Conservation (phyloP, 2,888 invertebrate genomes). For the Apamea monoglypha region DNA sequence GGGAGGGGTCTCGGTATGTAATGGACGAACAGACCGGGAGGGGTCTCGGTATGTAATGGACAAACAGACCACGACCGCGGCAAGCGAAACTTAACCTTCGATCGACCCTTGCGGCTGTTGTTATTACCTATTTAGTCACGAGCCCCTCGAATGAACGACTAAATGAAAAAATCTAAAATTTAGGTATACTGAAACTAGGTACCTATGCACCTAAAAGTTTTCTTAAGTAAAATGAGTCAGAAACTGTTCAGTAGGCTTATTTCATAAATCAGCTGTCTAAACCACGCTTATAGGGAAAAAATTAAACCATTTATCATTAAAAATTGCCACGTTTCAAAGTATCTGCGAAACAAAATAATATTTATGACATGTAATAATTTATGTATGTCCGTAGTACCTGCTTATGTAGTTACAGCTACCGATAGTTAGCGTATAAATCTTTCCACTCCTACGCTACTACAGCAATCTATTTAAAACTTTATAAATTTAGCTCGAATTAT, state of each 20-base stretch:
- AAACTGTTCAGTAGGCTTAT: not conserved
- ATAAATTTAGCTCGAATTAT: slow-evolving; percentile 23
- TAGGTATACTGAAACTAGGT: not conserved
- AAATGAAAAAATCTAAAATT: not conserved
- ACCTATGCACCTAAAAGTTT: not conserved
- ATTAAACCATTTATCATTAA: too few relatives aligned
- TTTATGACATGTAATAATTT: slow-evolving; percentile 42
- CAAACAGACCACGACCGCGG: too few relatives aligned
- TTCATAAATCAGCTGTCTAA: slow-evolving; percentile 1
- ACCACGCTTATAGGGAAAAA: not conserved
- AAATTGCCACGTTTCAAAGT: not conserved
- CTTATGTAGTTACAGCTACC: slow-evolving; percentile 7
- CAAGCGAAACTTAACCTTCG: too few relatives aligned
- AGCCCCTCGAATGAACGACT: too few relatives aligned
- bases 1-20: too few relatives aligned
- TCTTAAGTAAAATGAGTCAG: not conserved
- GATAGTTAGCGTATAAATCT: slow-evolving; percentile 30
- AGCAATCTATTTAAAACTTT: slow-evolving; percentile 33
- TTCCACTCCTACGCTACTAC: slow-evolving; percentile 13
- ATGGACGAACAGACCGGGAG: too few relatives aligned
- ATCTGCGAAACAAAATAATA: slow-evolving; percentile 11
- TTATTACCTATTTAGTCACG: too few relatives aligned
- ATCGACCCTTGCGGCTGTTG: too few relatives aligned
- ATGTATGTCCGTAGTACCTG: slow-evolving; percentile 26
- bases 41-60: too few relatives aligned